Conservation (phyloP, 2,113 vertebrate species). For the Fukomys damarensis region DNA sequence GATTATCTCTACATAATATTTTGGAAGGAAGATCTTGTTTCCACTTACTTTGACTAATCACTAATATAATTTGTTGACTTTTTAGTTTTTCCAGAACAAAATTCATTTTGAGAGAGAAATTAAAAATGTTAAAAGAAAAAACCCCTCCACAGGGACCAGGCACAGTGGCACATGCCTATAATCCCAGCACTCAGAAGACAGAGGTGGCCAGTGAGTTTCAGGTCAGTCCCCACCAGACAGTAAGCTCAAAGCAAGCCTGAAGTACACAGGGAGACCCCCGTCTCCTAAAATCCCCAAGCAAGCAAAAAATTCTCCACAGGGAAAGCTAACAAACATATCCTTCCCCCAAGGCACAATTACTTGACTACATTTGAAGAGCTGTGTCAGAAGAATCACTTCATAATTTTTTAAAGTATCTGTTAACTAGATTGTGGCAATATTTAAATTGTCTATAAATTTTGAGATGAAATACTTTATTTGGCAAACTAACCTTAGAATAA, state of each 20-base stretch:
- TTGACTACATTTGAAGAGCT: background rate
- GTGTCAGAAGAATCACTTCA: slow-evolving; percentile 8
- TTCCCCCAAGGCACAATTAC: background rate
- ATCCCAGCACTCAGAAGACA: background rate
- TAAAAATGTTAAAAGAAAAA: slow-evolving; percentile 18
- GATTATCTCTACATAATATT: background rate
- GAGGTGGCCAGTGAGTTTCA: background rate
- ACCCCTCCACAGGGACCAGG: background rate
- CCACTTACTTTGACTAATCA: slow-evolving; percentile 42
- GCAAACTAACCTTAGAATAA: slow-evolving; percentile 20
- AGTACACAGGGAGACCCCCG: background rate
- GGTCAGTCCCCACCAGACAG: background rate
- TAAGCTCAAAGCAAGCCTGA: background rate
- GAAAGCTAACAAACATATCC: background rate
- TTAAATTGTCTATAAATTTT: background rate
- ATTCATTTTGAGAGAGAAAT: slow-evolving; percentile 20
- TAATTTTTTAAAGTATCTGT: background rate
- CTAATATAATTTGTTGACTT: background rate
- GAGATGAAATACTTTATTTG: slow-evolving; percentile 7
- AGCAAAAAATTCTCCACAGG: background rate
- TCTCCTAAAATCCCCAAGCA: background rate
- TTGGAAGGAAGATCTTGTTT: background rate
- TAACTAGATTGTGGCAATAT: slow-evolving; percentile 1
- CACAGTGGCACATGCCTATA: background rate
- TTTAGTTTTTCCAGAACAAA: background rate